Evolutionary conservation across 2,113 vertebrate species (phyloP), one percentile per base, ranked within the genome.

Genomic region (Petrocephalus microphthalmus): DNA sequence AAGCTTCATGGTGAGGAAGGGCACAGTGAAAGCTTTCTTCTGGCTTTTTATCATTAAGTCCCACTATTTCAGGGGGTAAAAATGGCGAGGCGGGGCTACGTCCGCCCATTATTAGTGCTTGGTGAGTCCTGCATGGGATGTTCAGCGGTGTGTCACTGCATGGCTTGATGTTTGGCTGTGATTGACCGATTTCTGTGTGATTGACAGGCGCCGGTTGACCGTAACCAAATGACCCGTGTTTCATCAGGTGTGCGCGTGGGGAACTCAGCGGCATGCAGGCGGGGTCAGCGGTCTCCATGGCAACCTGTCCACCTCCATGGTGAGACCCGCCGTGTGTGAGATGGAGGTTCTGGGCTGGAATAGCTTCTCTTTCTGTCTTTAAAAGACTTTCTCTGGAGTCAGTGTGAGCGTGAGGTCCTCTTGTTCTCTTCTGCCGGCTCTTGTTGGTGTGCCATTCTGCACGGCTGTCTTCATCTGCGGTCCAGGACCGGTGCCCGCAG

Each of bases 241-340:
- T 90, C 91, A 91, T 92, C 92, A 92, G 60, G 89, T 93, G 86
- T 78, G 91, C 56, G 86, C 90, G 57, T 89, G 92, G 90, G 87
- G 88, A 85, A 88, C 89, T 85, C 89, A 87, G 90, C 87, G 89
- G 89, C 90, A 84, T 84, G 85, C 85, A 88, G 89, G 90, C 67
- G 82, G 92, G 90, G 84, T 86, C 67, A 89, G 90, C 87, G 87
- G 88, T 91, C 90, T 91, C 90, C 89, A 89, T 92, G 91, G 91
- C 90, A 92, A 92, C 91, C 89, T 88, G 85, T 88, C 91, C 90
- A 90, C 89, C 90, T 90, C 91, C 89, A 91, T 90, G 90, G 91
- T 92, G 91, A 92, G 90, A 88, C 89, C 90, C 86, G 84, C 84
- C 88, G 87, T 88, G 86, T 90, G 89, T 89, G 53, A 89, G 74